These are phyloP conservation scores for Mus caroli DNA, from an alignment of 2,797 vertebrate genomes.

Conservation along the genomic window DNA sequence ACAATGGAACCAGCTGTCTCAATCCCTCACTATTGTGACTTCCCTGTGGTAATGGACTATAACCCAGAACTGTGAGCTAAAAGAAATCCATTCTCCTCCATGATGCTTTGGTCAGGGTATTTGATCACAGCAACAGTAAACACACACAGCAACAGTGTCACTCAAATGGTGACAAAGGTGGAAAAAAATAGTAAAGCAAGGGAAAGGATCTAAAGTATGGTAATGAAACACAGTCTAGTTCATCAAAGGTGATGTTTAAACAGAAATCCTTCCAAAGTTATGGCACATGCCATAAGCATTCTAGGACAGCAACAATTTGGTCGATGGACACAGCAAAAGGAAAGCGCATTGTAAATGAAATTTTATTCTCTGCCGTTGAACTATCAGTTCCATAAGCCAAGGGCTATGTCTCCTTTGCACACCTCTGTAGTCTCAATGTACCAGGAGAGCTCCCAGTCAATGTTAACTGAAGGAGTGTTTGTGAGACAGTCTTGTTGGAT, in stretches of 20 bases:
- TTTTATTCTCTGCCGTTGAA: background rate
- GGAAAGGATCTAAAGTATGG: background rate
- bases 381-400: background rate
- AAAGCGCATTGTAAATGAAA: background rate
- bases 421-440: background rate
- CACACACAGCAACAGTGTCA: background rate
- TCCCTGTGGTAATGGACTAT: background rate
- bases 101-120: background rate
- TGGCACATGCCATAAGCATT: background rate
- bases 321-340: background rate
- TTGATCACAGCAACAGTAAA: background rate
- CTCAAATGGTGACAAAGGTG: background rate
- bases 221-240: background rate
- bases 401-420: background rate
- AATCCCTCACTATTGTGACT: background rate
- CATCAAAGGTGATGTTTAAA: background rate
- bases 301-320: background rate
- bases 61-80: background rate
- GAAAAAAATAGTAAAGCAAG: background rate
- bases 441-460: background rate
- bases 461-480: background rate
- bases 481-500: background rate
- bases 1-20: background rate
- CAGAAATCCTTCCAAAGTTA: background rate
- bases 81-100: background rate